phyloP scores from a whole-genome alignment of 1,140 invertebrate genomes.

The Zaprionus nigranus region DNA sequence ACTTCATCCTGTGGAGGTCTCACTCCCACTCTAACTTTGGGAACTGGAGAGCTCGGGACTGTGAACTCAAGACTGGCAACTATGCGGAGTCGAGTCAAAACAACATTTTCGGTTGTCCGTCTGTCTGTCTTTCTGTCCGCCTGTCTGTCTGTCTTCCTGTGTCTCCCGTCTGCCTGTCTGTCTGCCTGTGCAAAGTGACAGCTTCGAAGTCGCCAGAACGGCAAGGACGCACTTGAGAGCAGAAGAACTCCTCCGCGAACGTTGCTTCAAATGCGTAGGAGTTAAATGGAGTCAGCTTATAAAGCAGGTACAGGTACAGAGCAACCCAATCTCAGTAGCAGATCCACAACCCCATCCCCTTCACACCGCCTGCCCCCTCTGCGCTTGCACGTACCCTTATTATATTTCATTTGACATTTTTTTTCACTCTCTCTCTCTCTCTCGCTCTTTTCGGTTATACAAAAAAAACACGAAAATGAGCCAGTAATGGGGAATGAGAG shows the following conservation, averaged over 20 bases:
- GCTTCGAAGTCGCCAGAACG: constrained; percentile 47
- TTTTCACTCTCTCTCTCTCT: constrained; percentile 19
- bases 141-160: constrained; percentile 16
- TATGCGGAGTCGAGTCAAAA: constrained; percentile 54
- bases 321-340: background rate
- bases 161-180: background rate
- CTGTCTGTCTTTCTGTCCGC: background rate
- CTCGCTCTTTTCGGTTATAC: constrained; percentile 27
- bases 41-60: constrained; percentile 26
- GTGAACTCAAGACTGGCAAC: constrained; percentile 37
- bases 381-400: constrained; percentile 44
- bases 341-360: background rate
- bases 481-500: background rate
- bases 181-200: constrained; percentile 42
- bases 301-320: constrained; percentile 35
- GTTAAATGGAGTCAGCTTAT: constrained; percentile 64
- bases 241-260: constrained; percentile 18
- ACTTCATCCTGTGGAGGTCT: constrained; percentile 38
- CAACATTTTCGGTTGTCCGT: constrained; percentile 44
- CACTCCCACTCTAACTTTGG: background rate
- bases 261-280: constrained; percentile 50
- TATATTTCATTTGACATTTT: constrained; percentile 66
- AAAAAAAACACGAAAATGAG: constrained; percentile 49
- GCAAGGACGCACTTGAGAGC: constrained; percentile 44
- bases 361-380: background rate